Conservation (phyloP, 2,888 invertebrate genomes). For the Polyploca ridens region DNA sequence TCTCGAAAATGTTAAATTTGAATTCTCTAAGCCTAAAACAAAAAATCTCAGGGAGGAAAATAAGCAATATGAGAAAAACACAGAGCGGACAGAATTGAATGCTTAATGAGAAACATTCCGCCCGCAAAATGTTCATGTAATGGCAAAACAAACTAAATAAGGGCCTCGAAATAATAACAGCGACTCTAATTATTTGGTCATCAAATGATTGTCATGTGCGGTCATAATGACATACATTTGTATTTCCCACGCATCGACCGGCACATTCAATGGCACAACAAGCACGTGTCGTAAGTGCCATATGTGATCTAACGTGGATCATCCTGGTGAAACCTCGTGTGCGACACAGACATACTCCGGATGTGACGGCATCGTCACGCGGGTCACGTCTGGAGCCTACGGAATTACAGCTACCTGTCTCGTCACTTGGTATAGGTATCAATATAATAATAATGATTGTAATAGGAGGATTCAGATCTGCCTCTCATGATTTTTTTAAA, state of each 20-base stretch:
- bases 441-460: no score
- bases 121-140: not conserved
- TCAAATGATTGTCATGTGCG: slow-evolving; percentile 7
- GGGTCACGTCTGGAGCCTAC: not conserved
- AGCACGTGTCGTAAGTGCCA: slow-evolving; percentile 1
- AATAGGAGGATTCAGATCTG: no score
- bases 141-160: not conserved
- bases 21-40: no score
- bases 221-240: slow-evolving; percentile 10
- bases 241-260: slow-evolving; percentile 43
- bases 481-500: no score
- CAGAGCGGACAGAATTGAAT: no score
- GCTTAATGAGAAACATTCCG: no score
- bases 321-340: no score
- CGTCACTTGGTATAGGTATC: not conserved
- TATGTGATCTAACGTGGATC: not conserved
- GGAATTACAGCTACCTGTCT: not conserved
- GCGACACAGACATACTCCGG: not conserved
- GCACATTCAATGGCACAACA: slow-evolving; percentile 42
- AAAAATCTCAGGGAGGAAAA: no score
- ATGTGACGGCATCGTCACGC: not conserved
- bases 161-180: not conserved
- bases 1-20: no score
- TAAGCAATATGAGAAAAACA: no score
- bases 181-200: not conserved